Conservation (phyloP, 1,140 invertebrate species). For the Amphibalanus amphitrite region DNA sequence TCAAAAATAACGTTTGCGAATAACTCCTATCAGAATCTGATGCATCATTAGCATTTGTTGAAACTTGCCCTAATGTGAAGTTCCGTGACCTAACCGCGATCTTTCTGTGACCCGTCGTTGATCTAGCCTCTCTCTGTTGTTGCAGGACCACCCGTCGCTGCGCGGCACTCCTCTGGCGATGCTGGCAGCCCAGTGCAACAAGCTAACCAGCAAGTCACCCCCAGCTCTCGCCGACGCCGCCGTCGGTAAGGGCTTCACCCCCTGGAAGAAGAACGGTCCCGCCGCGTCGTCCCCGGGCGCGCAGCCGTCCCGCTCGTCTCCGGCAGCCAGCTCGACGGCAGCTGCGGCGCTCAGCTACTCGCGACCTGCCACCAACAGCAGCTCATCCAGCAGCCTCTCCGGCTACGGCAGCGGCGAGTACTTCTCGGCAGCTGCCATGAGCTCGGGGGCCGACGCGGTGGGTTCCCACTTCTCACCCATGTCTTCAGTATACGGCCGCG, state of each 20-base stretch:
- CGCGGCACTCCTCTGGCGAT: slow-evolving; percentile 88
- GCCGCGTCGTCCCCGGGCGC: neutral
- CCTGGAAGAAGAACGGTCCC: slow-evolving; percentile 57
- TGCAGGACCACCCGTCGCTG: slow-evolving; percentile 80
- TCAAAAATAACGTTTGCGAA: no score
- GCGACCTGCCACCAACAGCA: no score
- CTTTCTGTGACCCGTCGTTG: no score
- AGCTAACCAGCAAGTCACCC: slow-evolving; percentile 82
- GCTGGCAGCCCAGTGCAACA: slow-evolving; percentile 95
- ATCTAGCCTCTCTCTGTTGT: no score
- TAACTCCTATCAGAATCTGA: no score
- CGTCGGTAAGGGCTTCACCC: slow-evolving; percentile 92
- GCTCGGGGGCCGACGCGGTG: slow-evolving; percentile 30
- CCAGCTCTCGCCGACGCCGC: slow-evolving; percentile 88
- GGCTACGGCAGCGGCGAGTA: slow-evolving; percentile 9
- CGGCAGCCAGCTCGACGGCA: slow-evolving; percentile 13
- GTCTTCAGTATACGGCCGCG: no score
- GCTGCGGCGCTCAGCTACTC: slow-evolving; percentile 16
- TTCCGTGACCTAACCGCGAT: no score
- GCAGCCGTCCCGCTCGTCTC: slow-evolving; percentile 10
- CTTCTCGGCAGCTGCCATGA: slow-evolving; percentile 10
- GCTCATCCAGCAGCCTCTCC: no score
- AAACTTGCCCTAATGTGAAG: no score
- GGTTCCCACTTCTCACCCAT: slow-evolving; percentile 27
- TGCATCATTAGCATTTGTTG: no score